These are phyloP conservation scores for Champsocephalus esox DNA, from an alignment of 2,797 vertebrate species.

Conservation along the genomic window DNA sequence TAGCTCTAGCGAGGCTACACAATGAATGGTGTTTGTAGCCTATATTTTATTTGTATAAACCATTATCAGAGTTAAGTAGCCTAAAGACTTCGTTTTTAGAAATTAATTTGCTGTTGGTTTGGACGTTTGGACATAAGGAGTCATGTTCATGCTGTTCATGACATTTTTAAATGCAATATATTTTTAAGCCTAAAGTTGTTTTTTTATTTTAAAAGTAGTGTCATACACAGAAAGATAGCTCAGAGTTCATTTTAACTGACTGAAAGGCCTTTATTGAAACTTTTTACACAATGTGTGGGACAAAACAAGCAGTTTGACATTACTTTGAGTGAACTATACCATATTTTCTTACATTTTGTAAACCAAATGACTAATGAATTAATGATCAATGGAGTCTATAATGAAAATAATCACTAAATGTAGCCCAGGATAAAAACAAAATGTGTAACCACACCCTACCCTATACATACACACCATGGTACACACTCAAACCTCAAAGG, in stretches of 20 bases:
- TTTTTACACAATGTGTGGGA: background rate
- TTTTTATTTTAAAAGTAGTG: no score
- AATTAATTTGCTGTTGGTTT: background rate
- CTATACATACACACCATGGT: no score
- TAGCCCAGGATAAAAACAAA: background rate
- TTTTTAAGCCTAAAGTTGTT: background rate
- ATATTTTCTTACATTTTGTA: background rate
- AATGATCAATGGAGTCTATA: background rate
- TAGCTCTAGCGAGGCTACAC: no score
- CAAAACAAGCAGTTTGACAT: background rate
- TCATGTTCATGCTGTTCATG: background rate
- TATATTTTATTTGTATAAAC: no score
- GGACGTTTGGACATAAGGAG: background rate
- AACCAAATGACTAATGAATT: background rate
- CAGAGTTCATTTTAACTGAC: background rate
- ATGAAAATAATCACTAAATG: background rate
- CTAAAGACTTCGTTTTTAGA: no score
- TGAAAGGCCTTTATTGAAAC: no score
- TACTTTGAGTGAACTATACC: background rate
- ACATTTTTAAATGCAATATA: background rate
- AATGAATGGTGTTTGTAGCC: no score
- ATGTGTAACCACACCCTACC: background rate
- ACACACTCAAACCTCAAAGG: conserved; percentile 41
- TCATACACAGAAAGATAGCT: no score
- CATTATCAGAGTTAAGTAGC: no score